Base-by-base conservation (phyloP, 2,888 invertebrate genomes). In the Sinopyrophorus schimmeli region DNA sequence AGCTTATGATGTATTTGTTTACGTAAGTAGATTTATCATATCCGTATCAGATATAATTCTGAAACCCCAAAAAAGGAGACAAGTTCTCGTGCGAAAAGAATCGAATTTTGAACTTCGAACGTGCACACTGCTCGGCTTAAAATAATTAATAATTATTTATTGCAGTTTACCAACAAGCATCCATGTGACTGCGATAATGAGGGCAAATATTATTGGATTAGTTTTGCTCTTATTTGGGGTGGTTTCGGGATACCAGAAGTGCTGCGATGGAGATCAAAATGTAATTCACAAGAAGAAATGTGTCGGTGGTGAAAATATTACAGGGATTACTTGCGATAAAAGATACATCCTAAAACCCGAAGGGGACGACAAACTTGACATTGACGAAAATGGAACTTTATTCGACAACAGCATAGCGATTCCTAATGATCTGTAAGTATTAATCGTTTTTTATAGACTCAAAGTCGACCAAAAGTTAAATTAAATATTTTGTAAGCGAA, bases 261-360 rank as follows among this genome's bases (percentile, higher is more conserved):
- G 52, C 24, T 47, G 43, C 7, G 6, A 38, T 3, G 46, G 37
- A 1, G 42, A 14, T 5, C 41, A 30, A 23, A 56, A 56, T 32
- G 9, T 49, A 5, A 18, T 58, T 3, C n/a, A 11, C 2, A 39
- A 28, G 3, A 18, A 24, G 20, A 24, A 39, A 12, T 60, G 60
- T 26, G 21, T 10, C 4, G 42, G 58, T 30, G 58, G 56, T 7
- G 12, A 40, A 10, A 31, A 26, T 11, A 47, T 58, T 6, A 38
- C 42, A 5, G 46, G 46, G 20, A 41, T 58, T 10, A 12, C 30
- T 4, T 57, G 58, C 41, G 55, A 71, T 0, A 61, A 68, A 1
- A 70, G 73, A 6, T 78, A 77, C 0, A 54, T 78, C 17, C 72
- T 76, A 1, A 76, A 77, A 54, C 77, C 59, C 10, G 49, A 49